Base-by-base conservation (phyloP, 2,888 invertebrate genomes). In the Cotesia congregata region DNA sequence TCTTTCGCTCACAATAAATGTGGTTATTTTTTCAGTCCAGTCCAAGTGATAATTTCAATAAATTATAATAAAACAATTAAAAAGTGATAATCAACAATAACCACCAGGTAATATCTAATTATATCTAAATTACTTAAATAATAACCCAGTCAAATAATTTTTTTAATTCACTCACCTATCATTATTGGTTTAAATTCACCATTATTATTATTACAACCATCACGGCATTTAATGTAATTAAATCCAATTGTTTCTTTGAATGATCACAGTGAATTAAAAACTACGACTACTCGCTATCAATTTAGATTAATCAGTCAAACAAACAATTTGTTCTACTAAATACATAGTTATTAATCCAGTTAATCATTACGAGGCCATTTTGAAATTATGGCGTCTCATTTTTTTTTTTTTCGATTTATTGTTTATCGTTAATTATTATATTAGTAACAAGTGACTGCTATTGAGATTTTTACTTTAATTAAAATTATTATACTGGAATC, bases 331-430 rank as follows among this genome's bases (percentile, higher is more conserved):
- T 9, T 41, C 1, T n/a, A 9, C 20, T 1, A 20, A 69, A n/a
- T n/a, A 40, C 5, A 60, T 7, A 30, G 20, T 61, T 40, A 12
- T 50, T 50, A 50, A 50, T 50, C 12, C 50, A 50, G 50, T 50
- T 50, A 50, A 50, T 50, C 12, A 50, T 50, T 50, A 50, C 50
- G 50, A 50, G 50, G 75, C 75, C 75, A 75, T 75, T 71, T 75
- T 75, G 67, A 67, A 67, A 60, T 75, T 65, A 75, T 75, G 71
- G 75, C 75, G 71, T 75, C 70, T 70, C 38, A 70, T 59, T 60
- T 50, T 15, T 69, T 38, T 69, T 38, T 60, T 39, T n/a, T 61
- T n/a, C 60, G 60, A 61, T 39, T 38, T 67, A 17, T 67, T 40
- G 15, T 9, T 67, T 67, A 15, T 67, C 30, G 30, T 30, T 30